phyloP scores from a whole-genome alignment of 2,113 vertebrate genomes.

The Malaclemys terrapin region DNA sequence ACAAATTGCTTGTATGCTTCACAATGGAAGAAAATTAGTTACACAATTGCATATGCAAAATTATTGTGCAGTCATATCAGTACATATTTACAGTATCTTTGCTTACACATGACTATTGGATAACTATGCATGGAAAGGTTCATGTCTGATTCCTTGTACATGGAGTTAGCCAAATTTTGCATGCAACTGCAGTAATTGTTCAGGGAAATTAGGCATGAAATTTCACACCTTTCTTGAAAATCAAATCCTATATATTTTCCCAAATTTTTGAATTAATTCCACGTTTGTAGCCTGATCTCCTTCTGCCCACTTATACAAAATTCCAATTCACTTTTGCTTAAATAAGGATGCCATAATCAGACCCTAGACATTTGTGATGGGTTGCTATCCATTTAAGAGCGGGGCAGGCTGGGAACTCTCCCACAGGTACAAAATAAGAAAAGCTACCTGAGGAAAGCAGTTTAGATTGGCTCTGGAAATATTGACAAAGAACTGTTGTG shows the following conservation, averaged over 20 bases:
- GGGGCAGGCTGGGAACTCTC: not conserved
- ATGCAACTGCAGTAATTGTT: conserved; percentile 46
- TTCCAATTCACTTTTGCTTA: not conserved
- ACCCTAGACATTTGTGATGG: not conserved
- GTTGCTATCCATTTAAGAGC: not conserved
- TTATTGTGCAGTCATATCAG: conserved; percentile 42
- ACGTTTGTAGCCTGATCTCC: not conserved
- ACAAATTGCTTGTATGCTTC: not conserved
- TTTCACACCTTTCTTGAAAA: not conserved
- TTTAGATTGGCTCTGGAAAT: not conserved
- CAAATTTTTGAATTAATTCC: not conserved
- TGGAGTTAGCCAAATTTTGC: conserved; percentile 16
- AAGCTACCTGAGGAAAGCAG: not conserved
- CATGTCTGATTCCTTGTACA: conserved; percentile 57
- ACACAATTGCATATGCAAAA: conserved; percentile 45
- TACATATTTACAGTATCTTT: not conserved
- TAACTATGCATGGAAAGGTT: conserved; percentile 33
- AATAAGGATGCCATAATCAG: not conserved
- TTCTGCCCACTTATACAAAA: not conserved
- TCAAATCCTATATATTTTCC: not conserved
- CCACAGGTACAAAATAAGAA: not conserved
- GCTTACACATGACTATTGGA: conserved; percentile 41
- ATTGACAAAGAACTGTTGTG: not conserved
- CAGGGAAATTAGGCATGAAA: not conserved
- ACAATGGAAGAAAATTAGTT: conserved; percentile 6